Evolutionary conservation across 2,888 invertebrate genomes (phyloP).

Genomic region (Proisotoma minuta): DNA sequence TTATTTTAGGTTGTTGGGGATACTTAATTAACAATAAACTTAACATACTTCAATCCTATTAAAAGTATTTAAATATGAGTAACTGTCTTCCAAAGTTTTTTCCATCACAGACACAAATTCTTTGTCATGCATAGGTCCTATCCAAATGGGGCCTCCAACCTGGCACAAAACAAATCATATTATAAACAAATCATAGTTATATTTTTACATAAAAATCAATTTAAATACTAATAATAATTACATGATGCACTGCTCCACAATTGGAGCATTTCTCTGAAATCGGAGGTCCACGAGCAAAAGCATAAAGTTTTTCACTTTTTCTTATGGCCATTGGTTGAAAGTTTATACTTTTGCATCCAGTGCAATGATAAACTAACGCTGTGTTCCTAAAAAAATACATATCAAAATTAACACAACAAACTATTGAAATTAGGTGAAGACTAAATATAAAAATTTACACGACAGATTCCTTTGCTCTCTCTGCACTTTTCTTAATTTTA

Average conservation of each 20-base stretch:
- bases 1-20: too few relatives aligned
- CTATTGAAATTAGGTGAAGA: not conserved
- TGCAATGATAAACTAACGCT: slow-evolving; percentile 82
- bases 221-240: slow-evolving; percentile 52
- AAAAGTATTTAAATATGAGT: slow-evolving; percentile 61
- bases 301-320: slow-evolving; percentile 60
- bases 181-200: not conserved
- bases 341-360: slow-evolving; percentile 76
- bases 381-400: slow-evolving; percentile 62
- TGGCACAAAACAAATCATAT: slow-evolving; percentile 50
- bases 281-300: slow-evolving; percentile 65
- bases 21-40: not conserved
- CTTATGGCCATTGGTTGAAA: slow-evolving; percentile 69
- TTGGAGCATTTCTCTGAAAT: slow-evolving; percentile 66
- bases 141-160: slow-evolving; percentile 94
- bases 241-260: slow-evolving; percentile 70
- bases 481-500: slow-evolving; percentile 70
- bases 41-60: slow-evolving; percentile 60
- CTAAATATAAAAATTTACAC: slow-evolving; percentile 55
- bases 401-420: slow-evolving; percentile 9
- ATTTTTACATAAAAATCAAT: slow-evolving; percentile 1
- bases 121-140: slow-evolving; percentile 73
- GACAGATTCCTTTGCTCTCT: slow-evolving; percentile 78
- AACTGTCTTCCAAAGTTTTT: slow-evolving; percentile 48
- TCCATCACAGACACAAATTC: slow-evolving; percentile 70